These are phyloP conservation scores for Polyommatus iphigenia DNA, from an alignment of 2,888 invertebrate species.

Conservation along the genomic window DNA sequence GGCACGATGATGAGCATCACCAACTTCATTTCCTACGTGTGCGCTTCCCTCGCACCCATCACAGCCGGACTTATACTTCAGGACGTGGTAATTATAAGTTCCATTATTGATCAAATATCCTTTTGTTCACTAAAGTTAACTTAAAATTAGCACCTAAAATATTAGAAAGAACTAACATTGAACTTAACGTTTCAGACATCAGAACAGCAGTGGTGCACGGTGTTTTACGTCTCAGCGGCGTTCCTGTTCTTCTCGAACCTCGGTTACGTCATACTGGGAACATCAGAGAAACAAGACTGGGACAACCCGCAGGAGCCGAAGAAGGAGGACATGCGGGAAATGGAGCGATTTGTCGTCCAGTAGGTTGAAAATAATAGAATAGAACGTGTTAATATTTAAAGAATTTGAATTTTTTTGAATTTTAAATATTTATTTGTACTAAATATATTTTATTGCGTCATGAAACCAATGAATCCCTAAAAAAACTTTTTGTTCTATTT, in stretches of 20 bases:
- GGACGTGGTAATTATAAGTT: constrained; percentile 79
- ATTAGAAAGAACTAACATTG: too few relatives aligned
- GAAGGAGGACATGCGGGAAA: not conserved
- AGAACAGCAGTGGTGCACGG: constrained; percentile 15
- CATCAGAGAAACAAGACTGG: constrained; percentile 16
- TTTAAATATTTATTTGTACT: not conserved
- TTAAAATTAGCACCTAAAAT: too few relatives aligned
- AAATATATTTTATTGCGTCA: not conserved
- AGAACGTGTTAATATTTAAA: not conserved
- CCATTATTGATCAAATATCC: too few relatives aligned
- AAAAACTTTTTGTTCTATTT: not conserved
- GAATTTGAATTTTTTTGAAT: too few relatives aligned
- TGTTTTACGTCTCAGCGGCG: constrained; percentile 9
- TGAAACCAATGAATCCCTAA: not conserved
- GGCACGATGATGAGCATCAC: constrained; percentile 91
- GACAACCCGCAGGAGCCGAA: not conserved
- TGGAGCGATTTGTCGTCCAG: constrained; percentile 3
- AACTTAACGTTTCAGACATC: constrained; percentile 30
- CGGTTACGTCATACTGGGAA: not conserved
- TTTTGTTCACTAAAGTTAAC: too few relatives aligned
- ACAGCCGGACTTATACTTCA: constrained; percentile 84
- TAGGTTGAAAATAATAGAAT: not conserved
- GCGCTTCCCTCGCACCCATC: constrained; percentile 88
- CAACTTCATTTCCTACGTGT: constrained; percentile 87
- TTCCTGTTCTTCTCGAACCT: constrained; percentile 23